Evolutionary conservation across 2,113 vertebrate genomes (phyloP).

Genomic region (Taurulus bubalis): DNA sequence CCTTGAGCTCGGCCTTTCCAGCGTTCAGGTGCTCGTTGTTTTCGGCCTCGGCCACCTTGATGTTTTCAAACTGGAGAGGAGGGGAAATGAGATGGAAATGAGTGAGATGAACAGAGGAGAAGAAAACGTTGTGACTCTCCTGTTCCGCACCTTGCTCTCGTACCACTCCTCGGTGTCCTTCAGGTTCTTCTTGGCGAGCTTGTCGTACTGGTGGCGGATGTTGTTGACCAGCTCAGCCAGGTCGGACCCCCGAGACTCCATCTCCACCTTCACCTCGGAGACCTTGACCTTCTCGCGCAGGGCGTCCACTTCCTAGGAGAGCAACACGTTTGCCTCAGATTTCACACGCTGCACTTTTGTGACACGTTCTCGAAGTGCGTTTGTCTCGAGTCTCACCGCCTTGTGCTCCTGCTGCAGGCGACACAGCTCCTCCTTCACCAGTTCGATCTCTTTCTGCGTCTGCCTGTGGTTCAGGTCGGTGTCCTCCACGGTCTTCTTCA

Average conservation of each 20-base stretch:
- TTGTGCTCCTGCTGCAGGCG: slow-evolving; percentile 78
- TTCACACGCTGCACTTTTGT: background rate
- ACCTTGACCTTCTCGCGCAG: slow-evolving; percentile 81
- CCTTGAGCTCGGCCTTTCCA: slow-evolving; percentile 66
- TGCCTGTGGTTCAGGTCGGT: slow-evolving; percentile 71
- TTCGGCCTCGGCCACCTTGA: slow-evolving; percentile 75
- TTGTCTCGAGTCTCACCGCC: slow-evolving; percentile 67
- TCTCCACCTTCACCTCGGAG: slow-evolving; percentile 80
- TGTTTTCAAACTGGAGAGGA: slow-evolving; percentile 76
- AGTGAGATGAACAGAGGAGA: background rate
- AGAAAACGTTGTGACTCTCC: no score
- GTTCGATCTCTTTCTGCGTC: slow-evolving; percentile 71
- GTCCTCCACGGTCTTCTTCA: slow-evolving; percentile 78
- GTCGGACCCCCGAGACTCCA: slow-evolving; percentile 79
- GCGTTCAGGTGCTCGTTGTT: slow-evolving; percentile 73
- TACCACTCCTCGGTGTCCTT: slow-evolving; percentile 84
- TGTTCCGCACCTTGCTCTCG: slow-evolving; percentile 73
- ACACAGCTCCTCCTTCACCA: slow-evolving; percentile 78
- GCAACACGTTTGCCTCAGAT: background rate
- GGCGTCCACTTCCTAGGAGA: slow-evolving; percentile 74
- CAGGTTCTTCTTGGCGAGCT: slow-evolving; percentile 82
- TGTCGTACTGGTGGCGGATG: slow-evolving; percentile 83
- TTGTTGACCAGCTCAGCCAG: slow-evolving; percentile 80
- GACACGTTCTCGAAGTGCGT: background rate
- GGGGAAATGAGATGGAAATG: background rate